Conservation (phyloP, 2,113 vertebrate species). For the Muscicapa adusta region DNA sequence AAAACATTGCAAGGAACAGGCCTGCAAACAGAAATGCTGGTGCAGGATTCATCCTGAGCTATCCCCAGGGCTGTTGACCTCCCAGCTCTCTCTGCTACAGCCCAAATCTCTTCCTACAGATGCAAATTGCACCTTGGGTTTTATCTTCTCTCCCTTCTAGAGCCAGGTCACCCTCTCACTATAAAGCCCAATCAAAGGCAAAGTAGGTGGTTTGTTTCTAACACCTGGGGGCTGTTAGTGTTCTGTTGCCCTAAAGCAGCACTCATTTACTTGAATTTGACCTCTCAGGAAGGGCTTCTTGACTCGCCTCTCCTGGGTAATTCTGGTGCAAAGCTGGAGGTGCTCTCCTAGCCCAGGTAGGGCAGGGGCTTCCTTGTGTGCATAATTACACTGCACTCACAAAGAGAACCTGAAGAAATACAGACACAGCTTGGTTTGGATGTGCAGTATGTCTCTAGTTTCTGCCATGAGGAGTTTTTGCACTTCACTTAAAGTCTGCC, state of each 20-base stretch:
- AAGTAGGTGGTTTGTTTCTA: not conserved
- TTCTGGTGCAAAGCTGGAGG: not conserved
- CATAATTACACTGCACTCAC: not conserved
- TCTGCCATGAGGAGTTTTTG: not conserved
- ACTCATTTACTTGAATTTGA: not conserved
- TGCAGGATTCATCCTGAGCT: not conserved
- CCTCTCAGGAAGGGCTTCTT: not conserved
- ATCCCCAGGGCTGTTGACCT: not conserved
- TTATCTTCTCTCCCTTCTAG: not conserved
- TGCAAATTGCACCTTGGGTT: not conserved
- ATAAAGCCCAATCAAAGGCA: not conserved
- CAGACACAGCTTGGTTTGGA: not conserved
- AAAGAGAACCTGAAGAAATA: not conserved
- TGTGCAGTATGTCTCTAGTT: not conserved
- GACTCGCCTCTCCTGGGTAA: not conserved
- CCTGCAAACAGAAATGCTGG: not conserved
- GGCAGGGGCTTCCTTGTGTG: fast-evolving
- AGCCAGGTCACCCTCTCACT: not conserved
- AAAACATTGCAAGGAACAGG: not conserved
- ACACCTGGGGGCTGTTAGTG: not conserved
- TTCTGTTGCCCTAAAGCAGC: not conserved
- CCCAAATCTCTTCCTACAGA: not conserved
- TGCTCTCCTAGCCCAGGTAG: not conserved
- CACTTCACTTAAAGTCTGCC: not conserved
- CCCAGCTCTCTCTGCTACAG: not conserved